Conservation (phyloP, 2,113 vertebrate species). For the Tetrax tetrax region DNA sequence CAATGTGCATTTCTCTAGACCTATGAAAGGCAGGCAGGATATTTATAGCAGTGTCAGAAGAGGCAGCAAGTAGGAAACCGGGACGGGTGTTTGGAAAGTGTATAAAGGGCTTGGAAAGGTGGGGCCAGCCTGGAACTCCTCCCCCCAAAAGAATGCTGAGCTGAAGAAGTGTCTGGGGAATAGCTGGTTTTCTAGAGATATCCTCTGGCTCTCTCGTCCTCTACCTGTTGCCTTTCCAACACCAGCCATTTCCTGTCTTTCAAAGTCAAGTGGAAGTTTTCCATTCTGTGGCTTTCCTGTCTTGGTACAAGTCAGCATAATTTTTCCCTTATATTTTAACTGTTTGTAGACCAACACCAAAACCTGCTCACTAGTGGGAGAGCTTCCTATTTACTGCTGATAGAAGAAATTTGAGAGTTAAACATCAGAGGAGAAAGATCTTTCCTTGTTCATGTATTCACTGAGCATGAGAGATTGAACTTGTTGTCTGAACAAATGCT, state of each 20-base stretch:
- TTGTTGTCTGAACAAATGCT: constrained; percentile 27
- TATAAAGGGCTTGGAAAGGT: constrained; percentile 32
- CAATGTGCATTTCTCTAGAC: not conserved
- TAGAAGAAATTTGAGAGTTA: constrained; percentile 18
- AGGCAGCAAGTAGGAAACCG: constrained; percentile 74
- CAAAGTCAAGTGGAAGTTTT: constrained; percentile 38
- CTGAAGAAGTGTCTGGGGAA: not conserved
- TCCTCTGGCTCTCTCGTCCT: not conserved
- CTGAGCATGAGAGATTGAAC: not conserved
- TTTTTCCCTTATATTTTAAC: constrained; percentile 39
- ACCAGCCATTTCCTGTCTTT: constrained; percentile 8
- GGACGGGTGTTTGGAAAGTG: not conserved
- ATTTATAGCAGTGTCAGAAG: constrained; percentile 72
- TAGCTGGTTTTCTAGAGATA: not conserved
- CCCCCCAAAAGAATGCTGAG: not conserved
- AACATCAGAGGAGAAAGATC: not conserved
- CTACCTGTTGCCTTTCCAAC: constrained; percentile 32
- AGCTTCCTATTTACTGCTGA: not conserved
- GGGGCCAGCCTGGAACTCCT: constrained; percentile 24
- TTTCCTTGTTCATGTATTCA: not conserved
- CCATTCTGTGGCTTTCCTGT: constrained; percentile 21
- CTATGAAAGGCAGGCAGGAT: not conserved
- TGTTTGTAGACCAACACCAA: not conserved
- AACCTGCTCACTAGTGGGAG: not conserved
- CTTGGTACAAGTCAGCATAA: not conserved